Conservation (phyloP, 2,888 invertebrate genomes). For the Drosophila nigricruria region DNA sequence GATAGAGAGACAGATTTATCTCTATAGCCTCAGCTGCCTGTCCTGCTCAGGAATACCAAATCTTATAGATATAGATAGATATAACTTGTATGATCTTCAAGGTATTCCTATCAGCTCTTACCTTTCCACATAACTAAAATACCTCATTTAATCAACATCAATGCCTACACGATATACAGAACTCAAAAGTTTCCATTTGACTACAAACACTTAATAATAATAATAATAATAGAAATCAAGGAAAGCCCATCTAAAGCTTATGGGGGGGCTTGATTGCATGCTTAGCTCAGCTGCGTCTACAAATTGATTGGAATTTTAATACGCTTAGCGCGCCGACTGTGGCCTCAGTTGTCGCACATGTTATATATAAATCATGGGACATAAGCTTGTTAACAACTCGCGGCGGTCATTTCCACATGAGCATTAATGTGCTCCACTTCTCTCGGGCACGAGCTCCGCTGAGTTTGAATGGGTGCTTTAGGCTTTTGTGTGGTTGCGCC, state of each 20-base stretch:
- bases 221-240: conserved; percentile 2
- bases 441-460: conserved; percentile 18
- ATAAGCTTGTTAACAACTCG: conserved; percentile 55
- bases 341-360: background rate
- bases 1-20: background rate
- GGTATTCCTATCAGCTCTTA: background rate
- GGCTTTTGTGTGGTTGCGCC: background rate
- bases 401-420: conserved; percentile 42
- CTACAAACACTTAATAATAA: background rate
- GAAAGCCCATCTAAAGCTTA: background rate
- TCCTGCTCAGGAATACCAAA: background rate
- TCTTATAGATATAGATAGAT: background rate
- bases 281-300: conserved; percentile 9
- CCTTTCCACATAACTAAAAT: too few species aligned
- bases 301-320: conserved; percentile 51
- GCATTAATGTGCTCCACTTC: conserved; percentile 40
- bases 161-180: too few species aligned
- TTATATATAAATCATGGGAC: conserved; percentile 27
- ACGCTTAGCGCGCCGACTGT: conserved; percentile 22
- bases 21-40: background rate
- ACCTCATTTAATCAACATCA: background rate
- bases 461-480: conserved; percentile 2
- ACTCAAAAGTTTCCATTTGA: background rate
- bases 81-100: background rate
- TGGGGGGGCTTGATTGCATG: conserved; percentile 19